Base-by-base conservation (phyloP, 2,888 invertebrate species). In the Notodonta ziczac region DNA sequence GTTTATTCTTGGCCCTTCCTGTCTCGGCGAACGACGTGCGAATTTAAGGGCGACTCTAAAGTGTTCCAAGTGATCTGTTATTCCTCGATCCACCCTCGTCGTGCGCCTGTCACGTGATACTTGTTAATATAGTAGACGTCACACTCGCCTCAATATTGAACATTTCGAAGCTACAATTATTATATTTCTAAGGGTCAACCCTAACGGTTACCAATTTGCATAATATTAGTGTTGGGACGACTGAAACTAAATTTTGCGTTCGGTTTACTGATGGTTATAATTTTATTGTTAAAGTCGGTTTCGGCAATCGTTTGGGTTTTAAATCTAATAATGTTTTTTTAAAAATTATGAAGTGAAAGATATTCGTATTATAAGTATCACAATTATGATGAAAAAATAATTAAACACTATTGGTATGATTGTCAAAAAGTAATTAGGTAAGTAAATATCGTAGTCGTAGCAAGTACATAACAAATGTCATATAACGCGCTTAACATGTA, bases 1-100 rank as follows among this genome's bases (percentile, higher is more conserved):
- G 86, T 90, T 88, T 92, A 91, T 92, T 91, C 87, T 86, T 70
- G 87, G 88, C 87, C 86, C 84, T 90, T 91, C 90, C 91, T 89
- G 90, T 89, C 88, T 82, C 86, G 82, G 70, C 83, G 80, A 78
- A 82, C 85, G 86, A 85, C 87, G 88, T 91, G 92, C 91, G 86
- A 93, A 93, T 93, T 86, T 89, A 91, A 92, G 90, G 90, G 88
- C 88, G 80, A 70, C 77, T 77, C 51, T 52, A 52, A 32, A 52
- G 58, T 67, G 67, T 67, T 71, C 73, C 42, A 70, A 66, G 73
- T 63, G 59, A 61, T 68, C 73, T 74, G 72, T 79, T 78, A 77
- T 77, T 77, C 72, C 73, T 63, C 73, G 73, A 73, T 72, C 70
- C 72, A 71, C 71, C 76, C 72, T 70, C 70, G 69, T 70, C 68